phyloP scores from a whole-genome alignment of 2,113 vertebrate species.

The Dinomys branickii region DNA sequence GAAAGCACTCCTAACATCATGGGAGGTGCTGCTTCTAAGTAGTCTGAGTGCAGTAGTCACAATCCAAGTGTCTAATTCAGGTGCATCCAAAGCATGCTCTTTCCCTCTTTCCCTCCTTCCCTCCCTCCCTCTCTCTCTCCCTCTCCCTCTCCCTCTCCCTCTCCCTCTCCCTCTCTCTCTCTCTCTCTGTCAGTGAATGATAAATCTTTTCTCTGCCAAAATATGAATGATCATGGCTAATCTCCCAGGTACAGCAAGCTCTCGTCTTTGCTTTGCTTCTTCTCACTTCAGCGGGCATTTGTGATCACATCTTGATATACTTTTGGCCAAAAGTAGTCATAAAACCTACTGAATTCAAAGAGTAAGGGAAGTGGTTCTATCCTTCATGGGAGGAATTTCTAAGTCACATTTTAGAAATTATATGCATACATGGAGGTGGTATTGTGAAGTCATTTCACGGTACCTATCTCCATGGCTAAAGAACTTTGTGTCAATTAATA shows the following conservation, averaged over 20 bases:
- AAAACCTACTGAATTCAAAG: neutral
- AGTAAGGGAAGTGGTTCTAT: rapidly evolving
- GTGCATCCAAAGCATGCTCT: neutral
- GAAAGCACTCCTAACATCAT: neutral
- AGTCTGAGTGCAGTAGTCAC: neutral
- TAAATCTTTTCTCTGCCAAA: neutral
- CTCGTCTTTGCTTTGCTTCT: neutral
- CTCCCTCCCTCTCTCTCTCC: too few relatives aligned
- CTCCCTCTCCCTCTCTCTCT: neutral
- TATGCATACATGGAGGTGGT: rapidly evolving
- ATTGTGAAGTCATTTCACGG: neutral
- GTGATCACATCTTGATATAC: neutral
- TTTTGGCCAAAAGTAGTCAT: neutral
- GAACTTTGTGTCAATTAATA: neutral
- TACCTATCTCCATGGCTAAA: neutral
- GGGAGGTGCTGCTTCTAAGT: neutral
- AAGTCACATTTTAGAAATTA: neutral
- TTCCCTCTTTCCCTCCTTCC: too few relatives aligned
- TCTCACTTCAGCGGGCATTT: neutral
- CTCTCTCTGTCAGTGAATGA: rapidly evolving
- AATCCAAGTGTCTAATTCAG: neutral
- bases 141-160: too few relatives aligned
- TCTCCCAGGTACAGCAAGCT: neutral
- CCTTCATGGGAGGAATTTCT: neutral
- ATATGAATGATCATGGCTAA: neutral